Evolutionary conservation across 2,797 vertebrate species (phyloP), one percentile per base, ranked within the genome.

Genomic region (Melopsittacus undulatus): DNA sequence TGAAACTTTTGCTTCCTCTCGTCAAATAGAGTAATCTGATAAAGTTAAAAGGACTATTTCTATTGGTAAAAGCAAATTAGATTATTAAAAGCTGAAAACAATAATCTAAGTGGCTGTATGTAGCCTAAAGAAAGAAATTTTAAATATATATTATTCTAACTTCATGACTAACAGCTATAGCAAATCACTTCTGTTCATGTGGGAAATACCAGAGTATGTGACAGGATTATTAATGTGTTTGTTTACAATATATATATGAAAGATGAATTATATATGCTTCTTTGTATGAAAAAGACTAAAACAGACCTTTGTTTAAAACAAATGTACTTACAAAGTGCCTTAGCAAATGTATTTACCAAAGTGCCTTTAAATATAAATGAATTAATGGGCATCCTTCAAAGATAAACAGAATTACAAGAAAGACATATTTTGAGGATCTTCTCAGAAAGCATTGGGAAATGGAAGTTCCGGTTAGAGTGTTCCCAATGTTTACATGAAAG

Each of bases 361-460:
- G 20, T 73, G 18, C 6, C 40, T 77, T 92, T 93, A 90, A 75
- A 90, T 79, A 94, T 59, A 95, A 93, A 83, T 81, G 40, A 64
- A 75, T 78, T 75, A 87, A 88, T 69, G 20, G 62, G 61, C 54
- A 88, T 1, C 1, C 7, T 78, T 80, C 49, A 94, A 91, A 96
- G 13, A 90, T 38, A 77, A 93, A 92, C 20, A 43, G 48, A n/a
- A 67, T 89, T 67, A 73, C 75, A 94, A 40, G 43, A 69, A 67
- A 82, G 30, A 73, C 36, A 27, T 19, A 38, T 56, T 64, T 79
- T 94, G 45, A 68, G 74, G 16, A 94, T 43, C n/a, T 90, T 61
- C 51, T 73, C 20, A 84, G 63, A 72, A 51, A 38, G 3, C 42
- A 73, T 9, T 64, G 52, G 64, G 29, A 83, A 75, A 86, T 29